Percentiles rank a stretch among this genome's conserved stretches.
Evolutionary conservation across 30 jellyfish, hydroid and myxozoan genomes (phyloP).

Genomic region (Mastigias papua): DNA sequence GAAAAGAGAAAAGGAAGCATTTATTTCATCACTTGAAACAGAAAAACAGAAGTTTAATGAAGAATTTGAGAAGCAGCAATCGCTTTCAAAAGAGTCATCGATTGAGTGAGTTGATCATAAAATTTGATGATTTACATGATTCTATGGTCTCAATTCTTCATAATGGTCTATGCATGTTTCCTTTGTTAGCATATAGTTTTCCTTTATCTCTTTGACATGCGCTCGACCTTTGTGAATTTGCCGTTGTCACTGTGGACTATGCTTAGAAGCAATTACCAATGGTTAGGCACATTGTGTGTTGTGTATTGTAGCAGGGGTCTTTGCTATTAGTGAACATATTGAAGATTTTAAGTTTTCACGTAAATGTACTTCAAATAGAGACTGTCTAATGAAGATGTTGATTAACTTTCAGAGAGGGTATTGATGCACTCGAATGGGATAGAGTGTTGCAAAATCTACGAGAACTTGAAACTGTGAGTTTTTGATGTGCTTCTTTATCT

Average conservation of each 20-base stretch:
- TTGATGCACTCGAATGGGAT: conserved; percentile 93
- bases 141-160: neutral
- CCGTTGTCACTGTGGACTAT: too few relatives aligned
- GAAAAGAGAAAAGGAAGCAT: conserved; percentile 59
- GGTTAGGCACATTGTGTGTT: too few relatives aligned
- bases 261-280: too few relatives aligned
- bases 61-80: conserved; percentile 56
- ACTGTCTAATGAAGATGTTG: too few relatives aligned
- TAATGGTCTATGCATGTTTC: neutral
- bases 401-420: conserved; percentile 77
- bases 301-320: too few relatives aligned
- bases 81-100: conserved; percentile 57
- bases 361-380: too few relatives aligned
- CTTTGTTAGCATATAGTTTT: neutral
- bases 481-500: neutral
- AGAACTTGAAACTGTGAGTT: conserved; percentile 80
- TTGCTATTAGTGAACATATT: neutral
- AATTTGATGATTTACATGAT: neutral
- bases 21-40: conserved; percentile 57
- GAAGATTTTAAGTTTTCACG: neutral
- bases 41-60: conserved; percentile 62
- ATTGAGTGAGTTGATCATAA: conserved; percentile 34
- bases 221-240: too few relatives aligned
- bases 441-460: conserved; percentile 71
- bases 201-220: too few relatives aligned